Base-by-base conservation (phyloP, 2,888 invertebrate genomes). In the Biston betularia region DNA sequence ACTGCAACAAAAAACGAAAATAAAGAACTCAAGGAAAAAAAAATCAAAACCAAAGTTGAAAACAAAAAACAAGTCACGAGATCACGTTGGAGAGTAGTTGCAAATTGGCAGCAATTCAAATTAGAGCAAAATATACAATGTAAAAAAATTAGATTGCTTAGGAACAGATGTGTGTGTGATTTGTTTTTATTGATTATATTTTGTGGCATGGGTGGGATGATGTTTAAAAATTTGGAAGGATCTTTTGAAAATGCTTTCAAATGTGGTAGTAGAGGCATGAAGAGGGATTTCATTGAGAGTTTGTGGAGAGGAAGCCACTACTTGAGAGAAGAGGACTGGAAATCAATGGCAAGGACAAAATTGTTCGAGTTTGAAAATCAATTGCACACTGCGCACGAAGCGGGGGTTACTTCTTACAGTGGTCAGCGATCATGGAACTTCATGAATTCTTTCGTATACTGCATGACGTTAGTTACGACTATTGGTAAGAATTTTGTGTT, bases 391-490 rank as follows among this genome's bases (percentile, higher is more conserved):
- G 97, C 98, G 0, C 97, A 97, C 79, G 97, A 97, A 83, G 96
- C 97, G 33, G 98, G 98, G 0, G 95, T 98, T 68, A 97, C 96
- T 34, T 96, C 97, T 0, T 97, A 97, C 83, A 97, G 97, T 71
- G 98, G 97, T 2, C 96, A 97, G 82, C 96, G 96, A 82, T 96
- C 97, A 24, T 98, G 98, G 97, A 97, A 96, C 80, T 98, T 98
- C 86, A 94, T 98, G 86, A 98, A 98, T 85, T 96, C 97, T 24
- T 95, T 98, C 74, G 95, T 97, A 68, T 98, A 97, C 90, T 97
- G 97, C 85, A 93, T 98, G 89, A 97, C 98, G 74, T 95, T 98
- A 79, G 95, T 98, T 80, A 97, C 98, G 60, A 98, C 97, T 54
- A 98, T 98, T 91, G 98, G 98, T 98, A 96, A 96, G 95, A 82